Evolutionary conservation across 2,888 invertebrate genomes (phyloP).

Genomic region (Xestobium rufovillosum): DNA sequence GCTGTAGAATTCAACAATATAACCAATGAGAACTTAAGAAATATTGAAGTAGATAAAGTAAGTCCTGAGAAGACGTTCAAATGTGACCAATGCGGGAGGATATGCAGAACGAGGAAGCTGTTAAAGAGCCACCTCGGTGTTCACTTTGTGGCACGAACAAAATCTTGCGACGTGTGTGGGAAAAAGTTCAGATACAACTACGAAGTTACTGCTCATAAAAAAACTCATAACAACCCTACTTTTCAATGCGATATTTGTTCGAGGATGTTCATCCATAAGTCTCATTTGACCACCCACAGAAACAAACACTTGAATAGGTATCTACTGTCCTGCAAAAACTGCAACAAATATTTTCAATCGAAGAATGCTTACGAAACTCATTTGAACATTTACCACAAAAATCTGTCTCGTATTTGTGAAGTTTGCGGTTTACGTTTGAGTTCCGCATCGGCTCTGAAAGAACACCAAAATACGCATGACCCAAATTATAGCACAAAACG

Average conservation of each 20-base stretch:
- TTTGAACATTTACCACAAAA: conserved; percentile 30
- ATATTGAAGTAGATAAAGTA: background rate
- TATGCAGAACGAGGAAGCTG: conserved; percentile 34
- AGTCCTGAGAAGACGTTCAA: conserved; percentile 24
- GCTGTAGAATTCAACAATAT: conserved; percentile 11
- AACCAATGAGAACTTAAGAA: conserved; percentile 12
- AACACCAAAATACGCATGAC: conserved; percentile 32
- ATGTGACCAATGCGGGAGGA: conserved; percentile 35
- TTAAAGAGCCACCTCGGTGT: conserved; percentile 36
- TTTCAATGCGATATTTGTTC: conserved; percentile 54
- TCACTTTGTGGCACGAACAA: conserved; percentile 33
- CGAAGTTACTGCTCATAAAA: conserved; percentile 43
- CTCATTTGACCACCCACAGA: conserved; percentile 52
- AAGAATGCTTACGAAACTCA: conserved; percentile 31
- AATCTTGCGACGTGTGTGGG: conserved; percentile 35
- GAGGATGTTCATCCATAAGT: conserved; percentile 53
- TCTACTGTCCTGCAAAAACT: conserved; percentile 33
- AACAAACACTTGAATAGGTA: conserved; percentile 48
- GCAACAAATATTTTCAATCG: conserved; percentile 35
- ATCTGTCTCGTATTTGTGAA: conserved; percentile 30
- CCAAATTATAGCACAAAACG: conserved; percentile 29
- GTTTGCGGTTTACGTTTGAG: conserved; percentile 30
- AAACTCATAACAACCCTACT: conserved; percentile 49
- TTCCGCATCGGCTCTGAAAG: conserved; percentile 30
- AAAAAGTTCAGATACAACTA: conserved; percentile 36